Conservation (phyloP, 2,113 vertebrate species). For the Paedocypris sp. region DNA sequence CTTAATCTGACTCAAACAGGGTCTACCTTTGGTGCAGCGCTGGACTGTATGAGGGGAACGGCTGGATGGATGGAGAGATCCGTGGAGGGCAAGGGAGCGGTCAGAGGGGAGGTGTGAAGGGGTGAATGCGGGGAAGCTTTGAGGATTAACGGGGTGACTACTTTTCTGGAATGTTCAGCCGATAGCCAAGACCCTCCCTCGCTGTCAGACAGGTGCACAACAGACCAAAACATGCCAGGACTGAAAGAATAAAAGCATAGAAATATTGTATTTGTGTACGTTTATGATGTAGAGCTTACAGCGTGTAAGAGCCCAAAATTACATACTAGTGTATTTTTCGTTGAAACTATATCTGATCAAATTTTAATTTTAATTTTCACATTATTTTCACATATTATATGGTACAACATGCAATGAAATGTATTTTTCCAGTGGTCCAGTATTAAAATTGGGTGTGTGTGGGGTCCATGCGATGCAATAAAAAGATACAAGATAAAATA, state of each 20-base stretch:
- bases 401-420: no score
- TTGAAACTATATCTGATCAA: no score
- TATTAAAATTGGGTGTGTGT: no score
- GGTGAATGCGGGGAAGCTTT: slow-evolving; percentile 39
- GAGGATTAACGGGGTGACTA: slow-evolving; percentile 65
- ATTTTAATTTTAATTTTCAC: no score
- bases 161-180: slow-evolving; percentile 62
- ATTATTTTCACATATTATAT: no score
- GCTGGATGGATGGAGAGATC: neutral
- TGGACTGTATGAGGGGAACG: neutral
- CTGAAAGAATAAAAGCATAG: neutral
- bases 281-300: no score
- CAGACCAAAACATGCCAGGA: slow-evolving; percentile 10
- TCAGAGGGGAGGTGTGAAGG: neutral
- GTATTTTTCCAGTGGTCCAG: no score
- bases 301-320: no score
- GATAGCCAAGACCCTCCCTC: slow-evolving; percentile 58
- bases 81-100: neutral
- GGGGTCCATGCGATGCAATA: no score
- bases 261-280: no score
- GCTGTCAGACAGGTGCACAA: slow-evolving; percentile 51
- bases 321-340: no score
- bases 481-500: no score
- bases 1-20: slow-evolving; percentile 23
- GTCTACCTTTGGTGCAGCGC: slow-evolving; percentile 13